Percentiles rank a stretch among this genome's conserved stretches.
phyloP scores from a whole-genome alignment of 2,888 invertebrate genomes.

The Sinopyrophorus schimmeli region DNA sequence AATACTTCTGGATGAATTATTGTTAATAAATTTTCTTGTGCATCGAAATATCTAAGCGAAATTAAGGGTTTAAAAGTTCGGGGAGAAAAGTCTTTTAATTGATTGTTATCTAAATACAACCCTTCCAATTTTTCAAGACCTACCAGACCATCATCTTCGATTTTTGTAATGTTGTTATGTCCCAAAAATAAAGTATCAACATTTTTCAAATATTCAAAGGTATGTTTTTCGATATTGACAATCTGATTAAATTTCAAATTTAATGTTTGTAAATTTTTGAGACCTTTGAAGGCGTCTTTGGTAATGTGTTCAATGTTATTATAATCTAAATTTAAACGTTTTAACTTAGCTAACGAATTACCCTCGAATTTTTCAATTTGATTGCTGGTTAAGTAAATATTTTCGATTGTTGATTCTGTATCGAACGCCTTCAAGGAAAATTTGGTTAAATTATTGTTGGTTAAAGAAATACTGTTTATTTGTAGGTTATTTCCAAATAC shows the following conservation, averaged over 20 bases:
- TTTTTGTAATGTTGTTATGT: neutral
- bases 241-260: neutral
- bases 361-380: neutral
- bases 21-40: neutral
- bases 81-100: neutral
- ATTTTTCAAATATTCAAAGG: neutral
- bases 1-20: neutral
- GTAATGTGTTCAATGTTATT: neutral
- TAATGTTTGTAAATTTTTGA: neutral
- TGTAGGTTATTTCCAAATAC: neutral
- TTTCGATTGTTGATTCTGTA: neutral
- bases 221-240: neutral
- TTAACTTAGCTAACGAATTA: neutral
- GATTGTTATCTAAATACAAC: neutral
- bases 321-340: neutral
- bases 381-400: neutral
- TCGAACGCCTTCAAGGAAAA: neutral
- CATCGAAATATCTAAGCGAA: neutral
- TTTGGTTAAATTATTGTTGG: neutral
- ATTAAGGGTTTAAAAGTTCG: neutral
- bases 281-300: neutral
- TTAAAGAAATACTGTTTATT: neutral
- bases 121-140: neutral
- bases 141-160: neutral
- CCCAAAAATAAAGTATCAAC: neutral